Base-by-base conservation (phyloP, 2,888 invertebrate species). In the Dendrolimus pini region DNA sequence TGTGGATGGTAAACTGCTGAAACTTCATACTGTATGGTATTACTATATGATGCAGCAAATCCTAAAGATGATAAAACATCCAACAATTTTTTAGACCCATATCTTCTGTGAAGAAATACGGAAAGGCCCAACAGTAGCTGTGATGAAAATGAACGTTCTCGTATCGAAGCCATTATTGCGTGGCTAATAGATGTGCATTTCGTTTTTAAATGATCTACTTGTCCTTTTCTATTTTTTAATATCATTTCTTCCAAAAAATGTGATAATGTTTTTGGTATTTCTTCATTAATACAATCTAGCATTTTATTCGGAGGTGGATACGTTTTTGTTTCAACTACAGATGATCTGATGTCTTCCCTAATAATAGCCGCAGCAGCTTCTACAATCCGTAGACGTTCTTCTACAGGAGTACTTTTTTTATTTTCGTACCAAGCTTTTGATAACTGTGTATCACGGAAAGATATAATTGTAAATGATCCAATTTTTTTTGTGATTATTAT, bases 341-440 rank as follows among this genome's bases (percentile, higher is more conserved):
- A 64, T 62, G 73, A 65, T 70, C 72, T 63, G 55, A 80, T 80
- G 63, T 82, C 78, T 74, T 80, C 74, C 57, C 72, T 70, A 71
- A 78, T 70, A 67, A 80, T 78, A 55, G 74, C 73, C 58, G 76
- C 77, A 58, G 79, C 78, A 71, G 75, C 72, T 74, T 78, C 70
- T 64, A 80, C 69, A 68, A 77, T 77, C 59, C 72, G 59, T 62
- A 75, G 58, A 55, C 69, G 59, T 14, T 14, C 62, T 79, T 74
- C 14, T 14, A 14, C 14, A 14, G 62, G 63, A 64, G 55, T 14
- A 14, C 14, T 14, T 14, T 14, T 14, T 63, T 71, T 75, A 70
- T 65, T 72, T 62, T 75, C 69, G 65, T 75, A 76, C 75, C 75
- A 77, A 69, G 67, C 63, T 71, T 75, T 71, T 63, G 67, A 68